These are phyloP conservation scores for Dione juno DNA, from an alignment of 2,888 invertebrate genomes.

Conservation along the genomic window DNA sequence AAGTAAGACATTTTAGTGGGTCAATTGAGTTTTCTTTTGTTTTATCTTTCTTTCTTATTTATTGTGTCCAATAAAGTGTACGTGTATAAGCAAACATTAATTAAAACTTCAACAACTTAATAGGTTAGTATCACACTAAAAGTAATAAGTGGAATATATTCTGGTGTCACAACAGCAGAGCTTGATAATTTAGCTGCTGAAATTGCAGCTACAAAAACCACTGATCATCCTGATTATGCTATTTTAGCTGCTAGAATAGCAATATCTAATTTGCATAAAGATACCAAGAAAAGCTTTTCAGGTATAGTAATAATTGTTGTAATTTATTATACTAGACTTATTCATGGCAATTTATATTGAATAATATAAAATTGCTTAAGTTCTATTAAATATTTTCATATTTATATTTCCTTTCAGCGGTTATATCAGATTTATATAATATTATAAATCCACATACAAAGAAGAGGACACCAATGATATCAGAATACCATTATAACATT, in stretches of 20 bases:
- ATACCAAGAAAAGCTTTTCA: constrained; percentile 97
- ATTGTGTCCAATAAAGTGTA: no score
- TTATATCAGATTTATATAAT: constrained; percentile 93
- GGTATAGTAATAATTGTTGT: constrained; percentile 85
- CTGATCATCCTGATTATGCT: constrained; percentile 98
- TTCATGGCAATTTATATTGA: not conserved
- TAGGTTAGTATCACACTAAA: constrained; percentile 93
- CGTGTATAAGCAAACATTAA: constrained; percentile 10
- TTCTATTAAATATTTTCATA: not conserved
- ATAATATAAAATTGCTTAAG: not conserved
- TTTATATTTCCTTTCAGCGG: constrained; percentile 86
- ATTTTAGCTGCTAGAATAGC: constrained; percentile 95
- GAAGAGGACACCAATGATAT: constrained; percentile 92
- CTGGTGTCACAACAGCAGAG: constrained; percentile 98
- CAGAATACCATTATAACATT: constrained; percentile 90
- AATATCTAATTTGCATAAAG: constrained; percentile 98
- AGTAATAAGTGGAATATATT: constrained; percentile 97
- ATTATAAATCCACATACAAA: constrained; percentile 89
- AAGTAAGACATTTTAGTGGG: no score
- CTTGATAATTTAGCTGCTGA: constrained; percentile 99
- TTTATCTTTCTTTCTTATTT: no score
- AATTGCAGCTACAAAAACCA: constrained; percentile 99
- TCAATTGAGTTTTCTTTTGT: no score
- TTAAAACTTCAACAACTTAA: constrained; percentile 21
- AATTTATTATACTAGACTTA: no score